phyloP scores from a whole-genome alignment of 2,797 vertebrate species.

The Merluccius polli region DNA sequence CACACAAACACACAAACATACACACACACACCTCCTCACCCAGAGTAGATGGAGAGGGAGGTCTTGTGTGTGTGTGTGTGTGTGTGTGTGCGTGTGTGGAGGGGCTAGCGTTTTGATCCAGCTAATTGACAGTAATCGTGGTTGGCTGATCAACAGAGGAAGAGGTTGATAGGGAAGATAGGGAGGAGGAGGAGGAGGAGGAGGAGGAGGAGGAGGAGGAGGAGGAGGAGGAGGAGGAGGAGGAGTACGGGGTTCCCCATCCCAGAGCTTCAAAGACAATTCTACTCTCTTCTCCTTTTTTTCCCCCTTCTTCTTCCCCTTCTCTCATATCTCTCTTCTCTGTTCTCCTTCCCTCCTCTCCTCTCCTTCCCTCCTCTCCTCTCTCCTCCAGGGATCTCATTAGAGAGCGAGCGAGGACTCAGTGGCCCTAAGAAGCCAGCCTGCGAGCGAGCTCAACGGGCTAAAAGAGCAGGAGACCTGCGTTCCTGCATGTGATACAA shows the following conservation, averaged over 20 bases:
- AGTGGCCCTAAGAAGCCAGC: slow-evolving; percentile 38
- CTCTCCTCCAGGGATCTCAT: slow-evolving; percentile 66
- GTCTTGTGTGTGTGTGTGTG: not conserved
- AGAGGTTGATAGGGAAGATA: not conserved
- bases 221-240: not conserved
- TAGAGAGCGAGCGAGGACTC: slow-evolving; percentile 42
- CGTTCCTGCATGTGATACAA: slow-evolving; percentile 22
- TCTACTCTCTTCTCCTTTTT: not conserved
- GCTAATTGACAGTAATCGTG: slow-evolving; percentile 59
- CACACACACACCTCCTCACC: not conserved
- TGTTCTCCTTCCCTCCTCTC: slow-evolving; percentile 15
- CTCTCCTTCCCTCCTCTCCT: slow-evolving; percentile 29
- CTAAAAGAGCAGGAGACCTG: slow-evolving; percentile 33
- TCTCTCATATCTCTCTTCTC: slow-evolving; percentile 17
- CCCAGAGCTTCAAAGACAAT: not conserved
- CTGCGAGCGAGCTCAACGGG: slow-evolving; percentile 26
- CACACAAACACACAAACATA: not conserved
- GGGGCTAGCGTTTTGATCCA: slow-evolving; percentile 49
- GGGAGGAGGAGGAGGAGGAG: not conserved
- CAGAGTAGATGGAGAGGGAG: not conserved
- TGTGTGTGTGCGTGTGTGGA: not conserved
- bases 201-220: not conserved
- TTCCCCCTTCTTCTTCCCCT: slow-evolving; percentile 15
- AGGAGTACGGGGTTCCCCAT: not conserved
- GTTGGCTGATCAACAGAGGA: slow-evolving; percentile 37